Evolutionary conservation across 2,888 invertebrate species (phyloP).

Genomic region (Melipona bicolor): DNA sequence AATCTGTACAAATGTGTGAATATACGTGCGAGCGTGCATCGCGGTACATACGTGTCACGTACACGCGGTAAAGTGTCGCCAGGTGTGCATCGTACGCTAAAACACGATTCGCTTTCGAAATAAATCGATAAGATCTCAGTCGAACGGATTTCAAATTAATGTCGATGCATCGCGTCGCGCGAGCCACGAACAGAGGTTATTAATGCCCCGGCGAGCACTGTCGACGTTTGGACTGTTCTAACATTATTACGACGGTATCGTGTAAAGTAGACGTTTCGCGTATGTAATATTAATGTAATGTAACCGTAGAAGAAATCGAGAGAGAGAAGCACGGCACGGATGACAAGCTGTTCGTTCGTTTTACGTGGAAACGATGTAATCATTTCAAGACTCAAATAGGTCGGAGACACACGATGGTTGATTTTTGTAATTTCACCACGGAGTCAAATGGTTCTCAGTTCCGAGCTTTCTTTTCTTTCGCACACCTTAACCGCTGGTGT

Average conservation of each 20-base stretch:
- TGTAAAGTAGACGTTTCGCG: constrained; percentile 42
- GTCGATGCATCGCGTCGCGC: constrained; percentile 70
- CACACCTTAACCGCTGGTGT: neutral
- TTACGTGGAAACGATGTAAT: constrained; percentile 36
- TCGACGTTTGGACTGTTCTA: constrained; percentile 32
- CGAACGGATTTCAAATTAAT: constrained; percentile 78
- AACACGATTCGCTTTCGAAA: constrained; percentile 74
- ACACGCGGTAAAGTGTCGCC: constrained; percentile 40
- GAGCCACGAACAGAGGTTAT: constrained; percentile 69
- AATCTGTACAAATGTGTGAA: constrained; percentile 21
- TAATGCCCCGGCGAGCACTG: constrained; percentile 61
- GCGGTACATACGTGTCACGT: constrained; percentile 23
- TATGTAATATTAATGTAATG: constrained; percentile 26
- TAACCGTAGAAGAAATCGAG: constrained; percentile 37
- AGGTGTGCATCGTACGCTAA: constrained; percentile 48
- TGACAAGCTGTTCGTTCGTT: constrained; percentile 30
- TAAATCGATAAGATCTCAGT: constrained; percentile 77
- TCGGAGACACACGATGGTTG: constrained; percentile 13
- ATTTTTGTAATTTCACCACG: constrained; percentile 24
- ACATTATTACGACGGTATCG: constrained; percentile 57
- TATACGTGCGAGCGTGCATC: constrained; percentile 10
- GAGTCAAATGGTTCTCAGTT: constrained; percentile 24
- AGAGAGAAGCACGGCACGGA: constrained; percentile 16
- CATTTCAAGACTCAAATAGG: constrained; percentile 38
- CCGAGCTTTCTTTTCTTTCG: constrained; percentile 37